A percentile compares a stretch with the other conserved stretches of the same genome.
Conservation (phyloP, 2,888 invertebrate species). For the Pseudeuparius sepicola region DNA sequence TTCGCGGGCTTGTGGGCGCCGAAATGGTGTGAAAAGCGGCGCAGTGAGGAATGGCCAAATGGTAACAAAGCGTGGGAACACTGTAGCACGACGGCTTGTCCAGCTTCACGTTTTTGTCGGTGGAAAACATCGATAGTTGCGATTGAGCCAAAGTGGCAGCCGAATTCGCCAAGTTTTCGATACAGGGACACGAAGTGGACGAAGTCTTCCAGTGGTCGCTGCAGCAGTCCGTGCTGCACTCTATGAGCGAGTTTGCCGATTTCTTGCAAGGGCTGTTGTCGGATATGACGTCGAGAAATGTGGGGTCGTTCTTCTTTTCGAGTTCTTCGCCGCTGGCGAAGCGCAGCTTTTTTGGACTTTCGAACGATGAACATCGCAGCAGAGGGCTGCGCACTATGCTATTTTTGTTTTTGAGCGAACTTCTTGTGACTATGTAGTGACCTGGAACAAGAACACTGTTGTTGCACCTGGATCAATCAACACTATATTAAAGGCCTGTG, state of each 20-base stretch:
- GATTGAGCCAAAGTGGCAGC: constrained; percentile 34
- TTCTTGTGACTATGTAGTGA: constrained; percentile 42
- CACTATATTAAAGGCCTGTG: too few relatives aligned
- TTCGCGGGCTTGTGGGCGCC: constrained; percentile 34
- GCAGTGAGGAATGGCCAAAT: constrained; percentile 28
- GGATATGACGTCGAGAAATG: constrained; percentile 44
- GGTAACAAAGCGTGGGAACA: constrained; percentile 32
- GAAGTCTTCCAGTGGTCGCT: constrained; percentile 40
- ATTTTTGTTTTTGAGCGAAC: constrained; percentile 61
- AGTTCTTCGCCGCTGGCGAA: constrained; percentile 43
- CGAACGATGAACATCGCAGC: constrained; percentile 66
- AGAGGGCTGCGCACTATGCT: constrained; percentile 45
- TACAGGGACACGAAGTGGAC: constrained; percentile 64
- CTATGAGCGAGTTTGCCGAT: too few relatives aligned
- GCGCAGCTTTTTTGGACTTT: constrained; percentile 72
- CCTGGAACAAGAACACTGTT: constrained; percentile 15
- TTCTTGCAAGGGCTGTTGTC: constrained; percentile 48
- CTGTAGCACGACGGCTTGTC: constrained; percentile 30
- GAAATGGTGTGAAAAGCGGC: constrained; percentile 30
- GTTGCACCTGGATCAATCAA: too few relatives aligned
- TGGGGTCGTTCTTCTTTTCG: constrained; percentile 42
- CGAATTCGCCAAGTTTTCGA: constrained; percentile 45
- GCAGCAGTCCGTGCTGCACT: constrained; percentile 40
- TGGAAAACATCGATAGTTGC: constrained; percentile 30
- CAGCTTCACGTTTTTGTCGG: constrained; percentile 21